A percentile compares a stretch with the other conserved stretches of the same genome.
Evolutionary conservation across 2,113 vertebrate species (phyloP).

Genomic region (Rhinoptilus africanus): DNA sequence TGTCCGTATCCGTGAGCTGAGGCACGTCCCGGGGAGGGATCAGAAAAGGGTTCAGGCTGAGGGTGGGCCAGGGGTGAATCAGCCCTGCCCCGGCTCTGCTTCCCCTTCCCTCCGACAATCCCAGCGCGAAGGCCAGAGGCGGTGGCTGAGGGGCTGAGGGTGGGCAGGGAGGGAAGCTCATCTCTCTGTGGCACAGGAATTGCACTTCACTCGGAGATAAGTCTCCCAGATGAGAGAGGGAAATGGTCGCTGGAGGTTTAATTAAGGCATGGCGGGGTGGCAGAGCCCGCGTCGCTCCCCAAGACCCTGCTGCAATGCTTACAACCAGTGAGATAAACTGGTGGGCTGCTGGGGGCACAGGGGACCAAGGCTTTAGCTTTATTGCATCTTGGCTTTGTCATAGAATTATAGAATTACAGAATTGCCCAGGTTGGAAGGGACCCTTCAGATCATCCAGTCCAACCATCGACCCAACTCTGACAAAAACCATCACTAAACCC

Average conservation of each 20-base stretch:
- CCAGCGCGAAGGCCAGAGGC: neutral
- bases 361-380: neutral
- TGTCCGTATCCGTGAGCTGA: fast-evolving
- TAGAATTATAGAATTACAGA: too few relatives aligned
- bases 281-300: neutral
- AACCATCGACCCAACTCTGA: too few relatives aligned
- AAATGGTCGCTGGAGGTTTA: neutral
- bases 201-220: neutral
- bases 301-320: neutral
- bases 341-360: neutral
- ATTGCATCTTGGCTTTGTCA: neutral
- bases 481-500: too few relatives aligned
- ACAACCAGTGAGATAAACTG: neutral
- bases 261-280: neutral
- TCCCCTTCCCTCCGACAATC: neutral
- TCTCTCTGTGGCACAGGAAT: neutral
- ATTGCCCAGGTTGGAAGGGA: too few relatives aligned
- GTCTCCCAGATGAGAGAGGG: neutral
- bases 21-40: fast-evolving
- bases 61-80: neutral
- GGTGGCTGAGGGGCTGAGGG: too few relatives aligned
- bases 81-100: neutral
- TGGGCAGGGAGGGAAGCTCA: neutral
- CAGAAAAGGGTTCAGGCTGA: neutral
- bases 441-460: too few relatives aligned